Conservation (phyloP, 2,888 invertebrate genomes). For the Nymphalis urticae region DNA sequence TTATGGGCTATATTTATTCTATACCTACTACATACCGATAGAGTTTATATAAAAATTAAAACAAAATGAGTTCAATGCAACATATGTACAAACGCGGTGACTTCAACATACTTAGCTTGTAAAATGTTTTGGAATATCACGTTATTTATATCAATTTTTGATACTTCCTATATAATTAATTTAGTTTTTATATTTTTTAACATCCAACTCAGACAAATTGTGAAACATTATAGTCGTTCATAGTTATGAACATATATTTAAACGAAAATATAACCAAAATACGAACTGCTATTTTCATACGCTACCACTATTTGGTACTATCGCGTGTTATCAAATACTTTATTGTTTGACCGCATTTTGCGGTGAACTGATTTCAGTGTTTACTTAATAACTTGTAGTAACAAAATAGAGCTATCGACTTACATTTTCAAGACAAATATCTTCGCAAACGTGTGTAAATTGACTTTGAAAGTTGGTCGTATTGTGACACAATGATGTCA, state of each 20-base stretch:
- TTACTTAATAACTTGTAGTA: conserved; percentile 4
- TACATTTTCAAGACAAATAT: conserved; percentile 14
- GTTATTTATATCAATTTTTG: no score
- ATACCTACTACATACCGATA: neutral
- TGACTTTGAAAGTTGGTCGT: conserved; percentile 35
- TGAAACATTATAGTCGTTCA: no score
- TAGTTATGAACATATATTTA: neutral
- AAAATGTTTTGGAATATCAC: no score
- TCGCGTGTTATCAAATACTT: conserved; percentile 20
- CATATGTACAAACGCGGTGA: no score
- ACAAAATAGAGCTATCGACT: conserved; percentile 10
- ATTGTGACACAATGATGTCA: conserved; percentile 45
- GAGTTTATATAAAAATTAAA: no score
- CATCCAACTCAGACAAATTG: no score
- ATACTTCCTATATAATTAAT: no score
- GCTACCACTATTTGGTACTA: neutral
- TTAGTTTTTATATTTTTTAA: no score
- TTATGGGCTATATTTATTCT: conserved; percentile 3
- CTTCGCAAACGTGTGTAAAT: conserved; percentile 29
- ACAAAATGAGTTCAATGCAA: no score
- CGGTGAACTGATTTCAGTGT: conserved; percentile 28
- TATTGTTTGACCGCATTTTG: conserved; percentile 30
- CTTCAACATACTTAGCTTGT: no score
- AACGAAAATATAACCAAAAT: neutral
- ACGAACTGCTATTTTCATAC: neutral